Base-by-base conservation (phyloP, 2,113 vertebrate species). In the Ctenomys sociabilis region DNA sequence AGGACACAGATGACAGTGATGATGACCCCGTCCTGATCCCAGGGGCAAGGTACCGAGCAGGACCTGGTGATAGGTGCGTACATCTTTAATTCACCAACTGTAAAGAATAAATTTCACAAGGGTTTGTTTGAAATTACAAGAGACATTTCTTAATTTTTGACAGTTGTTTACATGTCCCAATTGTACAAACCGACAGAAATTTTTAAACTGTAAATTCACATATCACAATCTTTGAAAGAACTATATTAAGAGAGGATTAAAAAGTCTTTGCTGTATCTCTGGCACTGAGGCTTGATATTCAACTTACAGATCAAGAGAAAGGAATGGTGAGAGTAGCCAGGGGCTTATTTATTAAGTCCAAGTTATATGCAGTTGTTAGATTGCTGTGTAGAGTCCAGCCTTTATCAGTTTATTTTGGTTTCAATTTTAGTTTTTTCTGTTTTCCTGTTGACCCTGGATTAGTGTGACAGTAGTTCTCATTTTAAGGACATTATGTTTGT, bases 11-110 rank as follows among this genome's bases (percentile, higher is more conserved):
- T 9, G 99, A 99, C 97, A 99, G 99, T 32, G 99, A 99, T 0
- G 99, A 99, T 10, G 99, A 99, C 92, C 99, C 99, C 0, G 99
- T 99, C 73, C 99, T 99, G 17, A 99, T 99, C 97, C 99, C 99
- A 0, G 99, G 99, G 0, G 98, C 99, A 22, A 98, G 99, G 98
- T 99, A 99, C 72, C 99, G 99, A 98, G 98, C 99, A 85, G 99
- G 98, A 95, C 99, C 99, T 87, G 99, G 99, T 16, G 99, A 99
- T 96, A 99, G 99, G 99, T 99, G 97, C 94, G 99, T 97, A 83
- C 73, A 11, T 0, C 21, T 54, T 85, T 54, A 45, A 63, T 64
- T 84, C 11, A 8, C 40, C n/a, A 90, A n/a, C 54, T 85, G 11
- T 96, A 32, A 84, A 93, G 92, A 78, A 7, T 52, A 7, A 4